Evolutionary conservation across 2,113 vertebrate species (phyloP), one percentile per base, ranked within the genome.

Genomic region (Cyrtonyx montezumae): DNA sequence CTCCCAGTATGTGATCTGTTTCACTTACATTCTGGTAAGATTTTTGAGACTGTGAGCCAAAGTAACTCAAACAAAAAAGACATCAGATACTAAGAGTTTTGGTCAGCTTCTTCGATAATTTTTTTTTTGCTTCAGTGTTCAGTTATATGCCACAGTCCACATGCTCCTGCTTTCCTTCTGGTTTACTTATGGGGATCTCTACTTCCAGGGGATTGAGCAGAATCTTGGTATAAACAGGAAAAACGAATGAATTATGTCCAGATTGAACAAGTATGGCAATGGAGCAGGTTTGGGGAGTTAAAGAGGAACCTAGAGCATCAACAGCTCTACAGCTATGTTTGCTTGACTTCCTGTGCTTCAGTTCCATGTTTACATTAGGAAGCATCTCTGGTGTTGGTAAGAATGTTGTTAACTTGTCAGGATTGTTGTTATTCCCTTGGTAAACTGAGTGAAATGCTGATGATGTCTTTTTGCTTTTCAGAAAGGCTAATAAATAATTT

Each of bases 211-310:
- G 7, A 67, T 2, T 76, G 28, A 48, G 6, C 23, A 40, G 68
- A 77, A 86, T 42, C 5, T 15, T 80, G 28, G 4, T 18, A 42
- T 67, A 63, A 78, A 67, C 9, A 37, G 34, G 12, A 51, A 67
- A 80, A 70, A 20, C 3, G 0, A n/a, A 15, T 30, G 51, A 87
- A 45, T 84, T 78, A 59, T 34, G 32, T 18, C 16, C 48, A 55
- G 34, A 32, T 8, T 21, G 32, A 63, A 68, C 4, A n/a, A 2
- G 3, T 32, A 28, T 55, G 26, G 20, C 62, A 22, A 8, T 32
- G 46, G 14, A 61, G 19, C 17, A 37, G 3, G 2, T 3, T 0
- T 84, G 40, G 8, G 19, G 58, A 2, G 0, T 43, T 87, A 32
- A 53, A 87, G 11, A 46, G 7, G 6, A 18, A 40, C 71, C 5